Evolutionary conservation across 2,113 vertebrate genomes (phyloP).

Genomic region (Propithecus coquereli): DNA sequence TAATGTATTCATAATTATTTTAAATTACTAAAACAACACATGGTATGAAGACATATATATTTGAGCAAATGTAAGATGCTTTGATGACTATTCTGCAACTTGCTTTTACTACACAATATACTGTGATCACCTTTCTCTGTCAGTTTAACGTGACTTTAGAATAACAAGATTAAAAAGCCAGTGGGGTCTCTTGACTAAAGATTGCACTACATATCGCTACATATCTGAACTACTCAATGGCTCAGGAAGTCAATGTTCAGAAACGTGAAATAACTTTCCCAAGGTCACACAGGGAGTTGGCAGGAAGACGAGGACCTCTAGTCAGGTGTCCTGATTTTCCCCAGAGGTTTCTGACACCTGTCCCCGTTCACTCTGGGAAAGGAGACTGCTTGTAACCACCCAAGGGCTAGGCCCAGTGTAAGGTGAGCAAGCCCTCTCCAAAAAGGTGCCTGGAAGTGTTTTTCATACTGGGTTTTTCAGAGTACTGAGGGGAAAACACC

Average conservation of each 20-base stretch:
- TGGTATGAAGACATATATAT: neutral
- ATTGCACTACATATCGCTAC: neutral
- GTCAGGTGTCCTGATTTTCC: neutral
- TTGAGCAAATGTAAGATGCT: neutral
- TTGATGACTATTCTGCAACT: neutral
- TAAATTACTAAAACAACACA: neutral
- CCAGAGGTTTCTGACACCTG: neutral
- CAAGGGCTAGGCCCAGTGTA: neutral
- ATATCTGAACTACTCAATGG: neutral
- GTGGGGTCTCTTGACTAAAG: neutral
- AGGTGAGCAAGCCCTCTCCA: neutral
- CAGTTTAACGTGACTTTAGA: neutral
- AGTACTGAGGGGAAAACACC: neutral
- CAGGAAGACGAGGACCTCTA: neutral
- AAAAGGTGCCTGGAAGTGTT: fast-evolving
- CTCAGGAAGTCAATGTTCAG: neutral
- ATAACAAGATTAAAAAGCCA: neutral
- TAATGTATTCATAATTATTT: neutral
- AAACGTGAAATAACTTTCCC: neutral
- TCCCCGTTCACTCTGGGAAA: neutral
- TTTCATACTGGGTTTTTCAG: neutral
- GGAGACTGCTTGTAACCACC: neutral
- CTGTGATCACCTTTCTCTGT: neutral
- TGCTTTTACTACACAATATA: neutral
- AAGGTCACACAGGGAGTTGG: neutral